These are phyloP conservation scores for Dinomys branickii DNA, from an alignment of 2,113 vertebrate genomes.

Conservation along the genomic window DNA sequence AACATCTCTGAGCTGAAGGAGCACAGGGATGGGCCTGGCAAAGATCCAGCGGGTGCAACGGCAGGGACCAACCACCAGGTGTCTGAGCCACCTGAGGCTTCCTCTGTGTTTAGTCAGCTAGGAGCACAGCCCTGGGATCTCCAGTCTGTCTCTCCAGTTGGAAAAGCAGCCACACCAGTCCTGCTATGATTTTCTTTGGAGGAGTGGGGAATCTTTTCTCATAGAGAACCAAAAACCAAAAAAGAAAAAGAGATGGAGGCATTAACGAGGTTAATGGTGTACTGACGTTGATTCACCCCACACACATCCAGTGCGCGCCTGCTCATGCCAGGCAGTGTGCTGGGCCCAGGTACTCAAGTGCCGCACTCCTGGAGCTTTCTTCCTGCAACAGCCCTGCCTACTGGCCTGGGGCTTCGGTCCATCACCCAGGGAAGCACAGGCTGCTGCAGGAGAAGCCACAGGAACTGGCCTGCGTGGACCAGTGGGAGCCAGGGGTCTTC, in stretches of 20 bases:
- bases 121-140: background rate
- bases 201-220: background rate
- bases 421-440: no score
- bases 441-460: background rate
- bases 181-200: background rate
- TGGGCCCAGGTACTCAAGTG: accelerated
- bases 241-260: background rate
- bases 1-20: background rate
- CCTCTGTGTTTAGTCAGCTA: background rate
- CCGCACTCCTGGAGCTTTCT: accelerated
- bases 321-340: accelerated
- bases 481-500: background rate
- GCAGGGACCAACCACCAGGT: background rate
- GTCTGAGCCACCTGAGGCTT: background rate
- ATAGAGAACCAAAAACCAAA: background rate
- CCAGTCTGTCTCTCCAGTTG: background rate
- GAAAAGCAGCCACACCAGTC: background rate
- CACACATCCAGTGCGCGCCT: no score
- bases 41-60: accelerated
- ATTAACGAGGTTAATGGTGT: accelerated
- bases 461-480: background rate
- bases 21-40: background rate
- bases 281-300: background rate
- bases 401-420: no score
- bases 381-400: no score